Conservation (phyloP, 2,797 vertebrate species). For the Liparis tanakae region DNA sequence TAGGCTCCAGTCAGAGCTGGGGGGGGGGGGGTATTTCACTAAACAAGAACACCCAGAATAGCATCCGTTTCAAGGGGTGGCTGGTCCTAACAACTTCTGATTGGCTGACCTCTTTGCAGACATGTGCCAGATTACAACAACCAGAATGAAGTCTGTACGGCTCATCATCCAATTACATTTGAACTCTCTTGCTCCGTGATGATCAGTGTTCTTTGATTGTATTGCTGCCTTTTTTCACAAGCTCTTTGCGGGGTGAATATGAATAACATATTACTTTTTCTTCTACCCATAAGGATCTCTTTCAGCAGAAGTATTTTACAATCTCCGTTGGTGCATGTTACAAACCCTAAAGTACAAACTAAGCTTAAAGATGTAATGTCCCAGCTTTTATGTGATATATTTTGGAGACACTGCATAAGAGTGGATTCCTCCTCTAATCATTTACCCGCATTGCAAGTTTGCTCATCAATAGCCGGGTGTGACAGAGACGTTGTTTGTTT, state of each 20-base stretch:
- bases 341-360: conserved; percentile 6
- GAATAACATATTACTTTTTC: conserved; percentile 41
- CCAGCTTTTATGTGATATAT: conserved; percentile 21
- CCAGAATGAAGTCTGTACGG: conserved; percentile 1
- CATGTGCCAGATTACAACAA: conserved; percentile 32
- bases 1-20: conserved; percentile 60
- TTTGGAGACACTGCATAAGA: conserved; percentile 18
- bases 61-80: conserved; percentile 36
- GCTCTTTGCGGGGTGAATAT: conserved; percentile 23
- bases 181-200: conserved; percentile 4
- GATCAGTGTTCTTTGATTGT: conserved; percentile 16
- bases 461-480: conserved; percentile 56
- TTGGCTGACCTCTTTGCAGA: conserved; percentile 51
- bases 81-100: conserved; percentile 50
- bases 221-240: conserved; percentile 17
- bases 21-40: conserved; percentile 53
- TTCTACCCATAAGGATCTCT: conserved; percentile 20
- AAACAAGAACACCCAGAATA: conserved; percentile 55
- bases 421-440: conserved; percentile 36
- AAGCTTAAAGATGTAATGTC: conserved; percentile 27
- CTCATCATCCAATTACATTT: conserved; percentile 31
- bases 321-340: conserved; percentile 28
- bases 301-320: conserved; percentile 16
- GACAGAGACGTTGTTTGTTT: conserved; percentile 52
- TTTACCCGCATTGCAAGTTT: conserved; percentile 50